Evolutionary conservation across 1,140 invertebrate species (phyloP).

Genomic region (Drosophila guanche): DNA sequence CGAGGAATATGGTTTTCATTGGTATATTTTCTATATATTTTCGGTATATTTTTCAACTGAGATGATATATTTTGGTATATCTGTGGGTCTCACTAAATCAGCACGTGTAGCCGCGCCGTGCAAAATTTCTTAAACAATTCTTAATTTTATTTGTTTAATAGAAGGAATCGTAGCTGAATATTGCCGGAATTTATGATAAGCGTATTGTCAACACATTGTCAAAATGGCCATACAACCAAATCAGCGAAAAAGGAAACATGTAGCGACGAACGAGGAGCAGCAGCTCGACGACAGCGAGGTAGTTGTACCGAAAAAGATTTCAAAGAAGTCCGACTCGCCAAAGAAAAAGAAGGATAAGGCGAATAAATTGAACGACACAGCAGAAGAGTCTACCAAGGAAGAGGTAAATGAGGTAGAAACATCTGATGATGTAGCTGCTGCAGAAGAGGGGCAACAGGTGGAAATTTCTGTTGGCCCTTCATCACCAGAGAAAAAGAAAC

Average conservation of each 20-base stretch:
- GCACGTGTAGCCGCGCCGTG: no score
- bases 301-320: constrained; percentile 66
- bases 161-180: no score
- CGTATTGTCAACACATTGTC: background rate
- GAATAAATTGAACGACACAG: background rate
- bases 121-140: no score
- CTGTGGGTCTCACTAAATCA: no score
- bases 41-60: no score
- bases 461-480: background rate
- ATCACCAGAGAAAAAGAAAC: constrained; percentile 14
- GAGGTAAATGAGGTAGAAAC: background rate
- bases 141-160: constrained; percentile 10
- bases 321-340: constrained; percentile 66
- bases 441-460: constrained; percentile 23
- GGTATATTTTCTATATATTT: no score
- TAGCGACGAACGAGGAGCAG: constrained; percentile 20
- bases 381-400: constrained; percentile 2
- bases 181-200: constrained; percentile 16
- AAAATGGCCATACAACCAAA: constrained; percentile 77
- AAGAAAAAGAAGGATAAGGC: constrained; percentile 54
- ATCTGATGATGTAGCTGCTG: background rate
- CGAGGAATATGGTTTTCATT: no score
- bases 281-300: constrained; percentile 60
- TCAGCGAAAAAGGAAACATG: constrained; percentile 70
- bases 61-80: no score